Evolutionary conservation across 1,140 invertebrate genomes (phyloP), one percentile per base, ranked within the genome.

Genomic region (Polyergus mexicanus): DNA sequence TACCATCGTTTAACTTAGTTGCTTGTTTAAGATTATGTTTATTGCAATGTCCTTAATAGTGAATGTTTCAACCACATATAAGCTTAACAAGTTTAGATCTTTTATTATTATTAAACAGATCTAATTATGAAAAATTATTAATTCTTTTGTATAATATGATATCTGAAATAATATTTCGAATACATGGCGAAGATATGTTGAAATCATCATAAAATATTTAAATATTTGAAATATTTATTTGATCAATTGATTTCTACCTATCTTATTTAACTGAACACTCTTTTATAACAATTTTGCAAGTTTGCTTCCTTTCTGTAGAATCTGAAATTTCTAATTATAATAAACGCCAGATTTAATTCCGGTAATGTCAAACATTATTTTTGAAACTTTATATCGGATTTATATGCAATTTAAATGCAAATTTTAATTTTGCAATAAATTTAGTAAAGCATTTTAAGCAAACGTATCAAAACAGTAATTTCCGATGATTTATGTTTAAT

Each of bases 1-100:
- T 32, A 60, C n/a, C 56, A 62, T 83, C 54, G 47, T 60, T 74
- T 74, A 83, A 83, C 47, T 80, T 80, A 69, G 54, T 72, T 44
- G 41, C 35, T 72, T 32, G 28, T 74, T 72, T 54, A 22, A 62
- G 68, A 74, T 60, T 72, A 41, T 28, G 63, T n/a, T 66, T 78
- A 66, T 78, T 66, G 32, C 16, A 38, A 54, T 22, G 25, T 44
- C 13, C 7, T 41, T 58, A 44, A 81, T 58, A 58, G 2, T 10
- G 2, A 47, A 47, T 28, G 16, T 65, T 65, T 63, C 8, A 41
- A 63, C 56, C 5, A 0, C 44, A 11, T 11, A 11, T 11, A 35
- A 28, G 10, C 28, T 16, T 32, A 32, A 32, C 10, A 19, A 16
- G 8, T 38, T 54, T 6, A 19, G 11, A 41, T 22, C 35, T 68